phyloP scores from a whole-genome alignment of 2,113 vertebrate species.

The Dryoscopus gambensis region DNA sequence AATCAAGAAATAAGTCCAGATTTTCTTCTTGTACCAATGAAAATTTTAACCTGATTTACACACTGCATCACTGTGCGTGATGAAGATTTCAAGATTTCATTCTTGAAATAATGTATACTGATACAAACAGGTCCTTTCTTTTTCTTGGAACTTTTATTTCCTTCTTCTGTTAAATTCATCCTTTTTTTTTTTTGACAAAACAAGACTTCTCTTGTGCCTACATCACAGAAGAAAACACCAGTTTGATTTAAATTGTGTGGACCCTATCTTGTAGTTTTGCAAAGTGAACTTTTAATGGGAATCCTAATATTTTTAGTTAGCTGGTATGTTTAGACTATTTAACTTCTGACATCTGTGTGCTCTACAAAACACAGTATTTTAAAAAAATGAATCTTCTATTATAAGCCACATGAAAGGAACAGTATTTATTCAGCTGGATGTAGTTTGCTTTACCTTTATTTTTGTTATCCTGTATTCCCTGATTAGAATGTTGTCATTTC shows the following conservation, averaged over 20 bases:
- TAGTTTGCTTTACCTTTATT: not conserved
- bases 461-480: not conserved
- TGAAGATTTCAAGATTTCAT: no score
- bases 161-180: not conserved
- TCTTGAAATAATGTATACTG: not conserved
- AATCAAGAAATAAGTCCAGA: not conserved
- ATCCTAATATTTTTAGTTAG: not conserved
- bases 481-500: not conserved
- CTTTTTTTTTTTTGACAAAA: not conserved
- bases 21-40: not conserved
- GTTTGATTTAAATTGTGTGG: not conserved
- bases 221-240: not conserved
- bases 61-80: not conserved
- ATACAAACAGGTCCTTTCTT: not conserved
- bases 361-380: not conserved
- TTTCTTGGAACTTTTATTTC: not conserved
- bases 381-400: not conserved
- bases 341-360: not conserved
- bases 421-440: not conserved
- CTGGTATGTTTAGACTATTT: not conserved
- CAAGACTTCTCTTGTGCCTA: not conserved
- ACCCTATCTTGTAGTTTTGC: not conserved
- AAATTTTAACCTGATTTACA: not conserved
- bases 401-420: not conserved
- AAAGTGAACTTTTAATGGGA: not conserved